Evolutionary conservation across 2,113 vertebrate genomes (phyloP).

Genomic region (Clarias gariepinus): DNA sequence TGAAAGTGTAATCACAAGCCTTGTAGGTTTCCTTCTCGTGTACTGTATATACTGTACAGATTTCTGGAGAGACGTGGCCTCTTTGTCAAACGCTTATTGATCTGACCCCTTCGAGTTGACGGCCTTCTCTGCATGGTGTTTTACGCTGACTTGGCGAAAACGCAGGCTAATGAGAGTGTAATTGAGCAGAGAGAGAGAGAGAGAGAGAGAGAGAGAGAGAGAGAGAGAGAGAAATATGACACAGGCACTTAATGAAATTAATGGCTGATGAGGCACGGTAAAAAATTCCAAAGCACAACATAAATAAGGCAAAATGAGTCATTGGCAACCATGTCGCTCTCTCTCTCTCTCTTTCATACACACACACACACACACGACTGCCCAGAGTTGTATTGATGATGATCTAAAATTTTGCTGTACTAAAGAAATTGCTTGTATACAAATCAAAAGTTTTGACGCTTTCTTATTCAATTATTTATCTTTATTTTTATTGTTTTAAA

Average conservation of each 20-base stretch:
- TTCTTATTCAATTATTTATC: no score
- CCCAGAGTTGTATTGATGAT: constrained; percentile 57
- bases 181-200: constrained; percentile 46
- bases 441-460: no score
- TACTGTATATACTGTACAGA: not conserved
- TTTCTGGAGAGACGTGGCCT: not conserved
- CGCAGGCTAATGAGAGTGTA: constrained; percentile 57
- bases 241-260: constrained; percentile 50
- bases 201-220: constrained; percentile 44
- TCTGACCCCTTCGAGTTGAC: not conserved
- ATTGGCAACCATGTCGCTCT: constrained; percentile 51
- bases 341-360: no score
- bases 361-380: constrained; percentile 33
- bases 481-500: no score
- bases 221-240: constrained; percentile 50
- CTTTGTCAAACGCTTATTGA: not conserved
- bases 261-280: constrained; percentile 44
- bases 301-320: constrained; percentile 57
- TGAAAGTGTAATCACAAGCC: not conserved
- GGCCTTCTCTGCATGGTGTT: not conserved
- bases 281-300: constrained; percentile 60
- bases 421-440: no score
- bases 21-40: not conserved
- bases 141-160: constrained; percentile 58
- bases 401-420: constrained; percentile 43